phyloP scores from a whole-genome alignment of 2,797 vertebrate species.

The Gambelia wislizenii region DNA sequence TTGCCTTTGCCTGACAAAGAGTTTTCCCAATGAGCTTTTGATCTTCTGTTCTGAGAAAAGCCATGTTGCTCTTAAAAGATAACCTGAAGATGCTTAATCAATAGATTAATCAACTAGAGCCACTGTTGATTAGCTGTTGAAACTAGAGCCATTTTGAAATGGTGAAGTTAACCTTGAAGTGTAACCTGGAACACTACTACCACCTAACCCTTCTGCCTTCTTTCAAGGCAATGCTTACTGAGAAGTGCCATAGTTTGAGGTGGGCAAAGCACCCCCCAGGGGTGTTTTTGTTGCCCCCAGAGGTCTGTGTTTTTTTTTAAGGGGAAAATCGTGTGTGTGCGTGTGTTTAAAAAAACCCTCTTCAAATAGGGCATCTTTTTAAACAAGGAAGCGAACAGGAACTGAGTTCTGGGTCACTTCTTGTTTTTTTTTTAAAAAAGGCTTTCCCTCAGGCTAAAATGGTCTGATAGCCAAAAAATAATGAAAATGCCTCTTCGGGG shows the following conservation, averaged over 20 bases:
- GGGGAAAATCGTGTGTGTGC: too few species aligned
- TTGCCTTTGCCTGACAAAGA: not conserved
- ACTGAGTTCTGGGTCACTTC: too few species aligned
- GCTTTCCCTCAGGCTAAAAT: too few species aligned
- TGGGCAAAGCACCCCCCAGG: too few species aligned
- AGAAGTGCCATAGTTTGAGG: not conserved
- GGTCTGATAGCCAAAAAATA: too few species aligned
- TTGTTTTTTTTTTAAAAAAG: too few species aligned
- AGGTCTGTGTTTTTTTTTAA: too few species aligned
- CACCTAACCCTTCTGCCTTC: not conserved
- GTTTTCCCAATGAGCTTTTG: not conserved
- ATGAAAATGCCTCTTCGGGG: too few species aligned
- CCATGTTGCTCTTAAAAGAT: not conserved
- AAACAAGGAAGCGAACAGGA: too few species aligned
- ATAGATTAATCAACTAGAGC: slow-evolving; percentile 1
- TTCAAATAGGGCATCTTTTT: too few species aligned
- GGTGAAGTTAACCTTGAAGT: not conserved
- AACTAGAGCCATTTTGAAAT: not conserved
- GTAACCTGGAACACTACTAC: not conserved
- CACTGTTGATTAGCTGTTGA: not conserved
- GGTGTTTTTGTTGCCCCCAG: too few species aligned
- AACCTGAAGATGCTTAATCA: not conserved
- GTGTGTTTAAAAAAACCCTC: too few species aligned
- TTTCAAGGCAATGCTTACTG: not conserved
- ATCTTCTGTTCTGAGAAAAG: not conserved